Base-by-base conservation (phyloP, 2,888 invertebrate genomes). In the Drosophila sordidula region DNA sequence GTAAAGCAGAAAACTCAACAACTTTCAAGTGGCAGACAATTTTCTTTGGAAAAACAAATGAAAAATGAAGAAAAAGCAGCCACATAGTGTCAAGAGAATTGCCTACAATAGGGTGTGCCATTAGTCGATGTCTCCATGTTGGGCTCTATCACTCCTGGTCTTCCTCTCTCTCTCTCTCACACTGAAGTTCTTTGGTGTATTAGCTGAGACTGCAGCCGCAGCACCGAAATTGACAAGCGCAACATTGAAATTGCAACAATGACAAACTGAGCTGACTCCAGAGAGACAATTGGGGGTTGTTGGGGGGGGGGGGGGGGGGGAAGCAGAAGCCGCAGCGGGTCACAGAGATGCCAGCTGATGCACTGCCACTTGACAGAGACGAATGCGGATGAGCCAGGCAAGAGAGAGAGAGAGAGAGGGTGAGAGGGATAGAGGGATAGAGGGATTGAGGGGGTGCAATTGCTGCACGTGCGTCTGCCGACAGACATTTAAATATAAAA, bases 401-500 rank as follows among this genome's bases (percentile, higher is more conserved):
- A 14, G 42, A 6, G 44, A 2, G 6, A 8, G 49, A 1, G n/a
- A 18, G 26, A 0, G 34, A 6, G 36, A 6, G 29, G 18, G n/a
- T n/a, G n/a, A n/a, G 61, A 4, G 6, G 22, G 39, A 25, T 16
- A 16, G 34, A 12, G 52, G 18, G 54, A n/a, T n/a, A n/a, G 61
- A 4, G 6, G 22, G 39, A 25, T 16, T n/a, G 34, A 12, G 52
- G 18, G 54, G 41, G 34, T 29, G 29, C 36, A 50, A 44, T 36
- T 70, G 86, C 80, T 83, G 89, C 83, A 83, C 83, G 89, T 83
- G 83, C 83, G 87, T 80, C 83, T 70, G 80, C 58, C 70, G 58
- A 79, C 80, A 87, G 87, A 87, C 89, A 89, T 83, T 83, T 83
- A 83, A 83, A 83, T 83, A 81, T 87, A 89, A 89, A 89, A 74